phyloP scores from a whole-genome alignment of 2,797 vertebrate species.

The Balearica regulorum region DNA sequence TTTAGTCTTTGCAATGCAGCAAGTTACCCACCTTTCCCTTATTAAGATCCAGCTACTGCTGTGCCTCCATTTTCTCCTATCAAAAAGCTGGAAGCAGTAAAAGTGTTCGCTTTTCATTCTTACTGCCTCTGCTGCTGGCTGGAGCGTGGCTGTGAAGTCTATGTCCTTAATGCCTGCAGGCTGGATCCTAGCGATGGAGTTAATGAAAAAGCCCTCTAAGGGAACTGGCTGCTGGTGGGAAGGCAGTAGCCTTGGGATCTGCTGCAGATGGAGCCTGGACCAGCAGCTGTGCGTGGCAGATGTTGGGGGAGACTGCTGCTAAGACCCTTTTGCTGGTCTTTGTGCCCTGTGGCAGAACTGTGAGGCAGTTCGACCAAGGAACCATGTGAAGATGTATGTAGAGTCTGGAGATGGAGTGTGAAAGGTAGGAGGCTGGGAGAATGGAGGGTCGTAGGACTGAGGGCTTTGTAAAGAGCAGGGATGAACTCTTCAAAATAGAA shows the following conservation, averaged over 20 bases:
- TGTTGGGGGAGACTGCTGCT: neutral
- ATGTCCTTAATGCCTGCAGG: neutral
- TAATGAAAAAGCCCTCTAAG: neutral
- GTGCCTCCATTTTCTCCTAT: neutral
- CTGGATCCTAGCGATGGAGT: neutral
- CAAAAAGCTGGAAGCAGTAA: neutral
- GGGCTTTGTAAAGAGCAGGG: neutral
- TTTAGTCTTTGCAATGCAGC: neutral
- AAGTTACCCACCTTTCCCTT: neutral
- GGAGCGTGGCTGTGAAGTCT: neutral
- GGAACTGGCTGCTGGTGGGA: neutral
- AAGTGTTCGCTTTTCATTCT: neutral
- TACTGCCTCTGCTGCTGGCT: neutral
- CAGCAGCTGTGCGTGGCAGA: neutral
- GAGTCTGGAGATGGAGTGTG: neutral
- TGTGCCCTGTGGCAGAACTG: neutral
- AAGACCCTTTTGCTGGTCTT: neutral
- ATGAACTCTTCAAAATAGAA: neutral
- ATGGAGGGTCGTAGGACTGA: neutral
- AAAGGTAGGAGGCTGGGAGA: neutral
- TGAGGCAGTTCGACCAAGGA: neutral
- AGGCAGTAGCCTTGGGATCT: neutral
- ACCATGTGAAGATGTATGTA: neutral
- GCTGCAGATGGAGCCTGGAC: neutral
- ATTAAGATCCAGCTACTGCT: neutral